Base-by-base conservation (phyloP, 2,888 invertebrate genomes). In the Poecilus cupreus region DNA sequence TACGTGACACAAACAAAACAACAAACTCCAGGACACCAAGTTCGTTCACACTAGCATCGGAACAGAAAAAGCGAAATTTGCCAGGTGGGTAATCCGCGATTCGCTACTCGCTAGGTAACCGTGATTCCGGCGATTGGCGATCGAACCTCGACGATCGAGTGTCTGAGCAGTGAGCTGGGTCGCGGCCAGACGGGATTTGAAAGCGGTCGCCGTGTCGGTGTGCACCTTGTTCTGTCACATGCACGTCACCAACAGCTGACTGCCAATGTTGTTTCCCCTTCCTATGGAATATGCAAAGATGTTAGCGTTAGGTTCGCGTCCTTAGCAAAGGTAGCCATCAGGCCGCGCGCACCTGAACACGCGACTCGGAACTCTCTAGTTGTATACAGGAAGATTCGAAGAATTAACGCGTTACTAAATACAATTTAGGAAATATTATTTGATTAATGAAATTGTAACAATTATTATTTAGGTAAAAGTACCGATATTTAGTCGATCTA, bases 211-310 rank as follows among this genome's bases (percentile, higher is more conserved):
- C 1, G 10, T 8, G 26, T 10, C 5, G 26, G n/a, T n/a, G 60
- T 18, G 60, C 77, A 77, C 77, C 77, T 77, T 77, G 77, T 77
- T 60, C 64, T 77, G 77, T 77, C 77, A 77, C 77, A 64, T 22
- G 64, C 22, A 77, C 77, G 77, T 77, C 77, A 77, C 24, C 60
- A 57, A 77, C 77, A 77, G 77, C 77, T 77, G 77, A 77, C 46
- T 60, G 46, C 60, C 77, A 49, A 74, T 74, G 51, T 74, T 74
- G 49, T 49, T 51, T 26, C 74, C 49, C 74, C 51, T 74, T 51
- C 51, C 74, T 24, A 49, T 72, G 20, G 16, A 72, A 74, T 49
- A 74, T 51, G 49, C 74, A 74, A 74, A 74, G 74, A 74, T 32
- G 43, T 10, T 11, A n/a, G 43, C 13, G 43, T 10, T 11, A n/a